phyloP scores from a whole-genome alignment of 2,888 invertebrate species.

The Watsonalla binaria region DNA sequence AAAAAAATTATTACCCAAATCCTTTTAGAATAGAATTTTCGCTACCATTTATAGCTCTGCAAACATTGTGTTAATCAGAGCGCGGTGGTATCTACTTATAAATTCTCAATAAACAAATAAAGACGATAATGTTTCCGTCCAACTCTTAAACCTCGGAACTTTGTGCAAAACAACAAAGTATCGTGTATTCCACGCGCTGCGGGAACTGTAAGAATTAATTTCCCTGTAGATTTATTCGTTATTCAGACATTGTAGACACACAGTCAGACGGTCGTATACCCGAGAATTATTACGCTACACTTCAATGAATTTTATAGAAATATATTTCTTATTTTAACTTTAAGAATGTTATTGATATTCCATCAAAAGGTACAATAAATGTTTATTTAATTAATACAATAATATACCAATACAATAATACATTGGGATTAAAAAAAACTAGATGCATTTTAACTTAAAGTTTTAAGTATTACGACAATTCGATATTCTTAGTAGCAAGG shows the following conservation, averaged over 20 bases:
- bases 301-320: neutral
- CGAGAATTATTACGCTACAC: neutral
- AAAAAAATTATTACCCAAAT: too few relatives aligned
- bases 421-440: too few relatives aligned
- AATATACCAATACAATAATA: too few relatives aligned
- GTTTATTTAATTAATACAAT: too few relatives aligned
- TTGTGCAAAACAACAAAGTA: neutral
- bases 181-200: slow-evolving; percentile 9
- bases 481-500: too few relatives aligned
- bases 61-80: neutral
- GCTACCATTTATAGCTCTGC: too few relatives aligned
- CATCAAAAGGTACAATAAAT: too few relatives aligned
- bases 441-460: too few relatives aligned
- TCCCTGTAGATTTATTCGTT: slow-evolving; percentile 31
- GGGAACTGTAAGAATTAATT: slow-evolving; percentile 25
- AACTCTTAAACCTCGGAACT: neutral
- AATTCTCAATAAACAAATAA: neutral
- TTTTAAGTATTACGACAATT: too few relatives aligned
- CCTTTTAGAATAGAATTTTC: too few relatives aligned
- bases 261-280: neutral
- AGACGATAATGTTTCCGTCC: neutral
- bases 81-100: neutral
- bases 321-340: neutral
- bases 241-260: slow-evolving; percentile 24
- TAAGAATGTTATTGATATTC: neutral